Evolutionary conservation across 2,888 invertebrate genomes (phyloP), one percentile per base, ranked within the genome.

Genomic region (Spodoptera picta): DNA sequence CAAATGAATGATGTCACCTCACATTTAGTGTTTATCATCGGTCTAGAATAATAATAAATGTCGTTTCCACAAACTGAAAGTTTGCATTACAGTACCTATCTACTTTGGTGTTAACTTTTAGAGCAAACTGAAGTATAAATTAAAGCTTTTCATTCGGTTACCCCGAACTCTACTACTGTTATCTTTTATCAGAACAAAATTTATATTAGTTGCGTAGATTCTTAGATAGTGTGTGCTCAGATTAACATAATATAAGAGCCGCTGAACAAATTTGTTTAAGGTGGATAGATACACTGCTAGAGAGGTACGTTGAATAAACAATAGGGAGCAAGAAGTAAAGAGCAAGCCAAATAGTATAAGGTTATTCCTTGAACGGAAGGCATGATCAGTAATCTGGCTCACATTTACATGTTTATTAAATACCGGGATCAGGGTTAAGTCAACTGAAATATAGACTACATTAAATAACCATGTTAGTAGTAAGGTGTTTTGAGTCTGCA

Each of bases 401-500:
- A 36, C 31, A 36, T 36, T 36, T 36, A 36, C 31, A 7, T 36
- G 6, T 36, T 36, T 36, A 36, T 36, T 36, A 6, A 36, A 6
- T 36, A 36, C 31, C 31, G 31, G 31, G 31, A 36, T 36, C 31
- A 36, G 31, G 31, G 31, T 36, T 36, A 36, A 36, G 31, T 36
- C 31, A 36, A 27, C n/a, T 10, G 24, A 27, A 14, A 11, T 3
- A 14, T 43, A 43, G 11, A 41, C 12, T 36, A 36, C 9, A 7
- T 49, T 9, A 49, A 11, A 12, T 53, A 19, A 19, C 23, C 19
- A 14, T 52, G 52, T 36, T 43, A 41, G 23, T 68, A 66, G 48
- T 57, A 59, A 73, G 57, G 49, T 73, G 70, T 66, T 69, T 81
- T 63, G 63, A 75, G 80, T 82, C 83, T 81, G 75, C 80, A 74